Evolutionary conservation across 2,888 invertebrate genomes (phyloP).

Genomic region (Xestia xanthographa): DNA sequence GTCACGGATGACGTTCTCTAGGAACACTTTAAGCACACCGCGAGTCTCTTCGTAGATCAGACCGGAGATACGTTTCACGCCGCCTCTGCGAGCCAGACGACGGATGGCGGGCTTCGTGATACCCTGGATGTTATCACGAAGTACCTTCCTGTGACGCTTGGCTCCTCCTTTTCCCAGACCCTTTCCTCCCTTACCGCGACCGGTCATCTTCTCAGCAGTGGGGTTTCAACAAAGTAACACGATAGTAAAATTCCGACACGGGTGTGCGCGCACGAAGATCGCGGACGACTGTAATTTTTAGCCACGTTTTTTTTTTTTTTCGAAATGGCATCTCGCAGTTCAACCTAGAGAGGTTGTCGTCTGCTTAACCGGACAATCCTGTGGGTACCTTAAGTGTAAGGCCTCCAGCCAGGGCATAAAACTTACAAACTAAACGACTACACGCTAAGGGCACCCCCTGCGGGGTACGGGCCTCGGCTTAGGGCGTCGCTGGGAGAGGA

Average conservation of each 20-base stretch:
- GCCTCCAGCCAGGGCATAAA: no score
- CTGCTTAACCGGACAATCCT: no score
- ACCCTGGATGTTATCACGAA: constrained; percentile 85
- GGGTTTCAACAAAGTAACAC: not conserved
- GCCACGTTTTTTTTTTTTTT: no score
- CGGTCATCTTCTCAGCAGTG: constrained; percentile 90
- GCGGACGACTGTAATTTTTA: not conserved
- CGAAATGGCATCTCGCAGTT: no score
- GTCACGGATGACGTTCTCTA: constrained; percentile 88
- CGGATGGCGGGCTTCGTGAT: constrained; percentile 94
- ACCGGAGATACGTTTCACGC: constrained; percentile 92
- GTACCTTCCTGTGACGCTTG: constrained; percentile 93
- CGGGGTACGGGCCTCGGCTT: no score
- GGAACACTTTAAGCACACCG: constrained; percentile 90
- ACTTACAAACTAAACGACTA: no score
- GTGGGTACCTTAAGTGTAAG: no score
- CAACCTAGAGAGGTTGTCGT: no score
- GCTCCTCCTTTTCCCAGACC: constrained; percentile 93
- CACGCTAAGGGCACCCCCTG: no score
- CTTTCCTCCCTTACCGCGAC: constrained; percentile 94
- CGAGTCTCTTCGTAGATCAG: constrained; percentile 94
- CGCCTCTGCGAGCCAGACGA: constrained; percentile 81
- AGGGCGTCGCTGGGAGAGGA: no score
- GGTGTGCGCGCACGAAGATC: constrained; percentile 4
- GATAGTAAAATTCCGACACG: not conserved